A percentile compares a stretch with the other conserved stretches of the same genome.
Evolutionary conservation across 2,113 vertebrate genomes (phyloP).

Genomic region (Cyanoramphus novaezelandiae): DNA sequence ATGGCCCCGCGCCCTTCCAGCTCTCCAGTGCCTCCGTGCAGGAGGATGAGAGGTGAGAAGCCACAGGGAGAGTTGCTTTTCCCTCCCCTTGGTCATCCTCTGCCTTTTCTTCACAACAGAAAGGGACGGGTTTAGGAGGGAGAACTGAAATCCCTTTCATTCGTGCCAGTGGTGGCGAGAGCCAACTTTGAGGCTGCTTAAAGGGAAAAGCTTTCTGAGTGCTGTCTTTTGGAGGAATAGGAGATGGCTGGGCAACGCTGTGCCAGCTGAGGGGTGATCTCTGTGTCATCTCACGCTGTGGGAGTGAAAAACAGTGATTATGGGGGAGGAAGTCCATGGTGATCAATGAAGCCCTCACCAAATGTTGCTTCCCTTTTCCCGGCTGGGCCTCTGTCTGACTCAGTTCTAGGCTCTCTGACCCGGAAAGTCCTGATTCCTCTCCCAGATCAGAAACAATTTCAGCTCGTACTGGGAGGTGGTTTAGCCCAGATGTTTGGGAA

Average conservation of each 20-base stretch:
- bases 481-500: neutral
- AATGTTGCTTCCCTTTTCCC: neutral
- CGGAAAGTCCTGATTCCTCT: neutral
- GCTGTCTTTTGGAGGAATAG: neutral
- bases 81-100: neutral
- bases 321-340: neutral
- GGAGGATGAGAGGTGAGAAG: neutral
- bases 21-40: accelerated
- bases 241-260: neutral
- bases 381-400: constrained; percentile 17
- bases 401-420: neutral
- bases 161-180: neutral
- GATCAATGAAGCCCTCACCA: neutral
- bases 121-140: neutral
- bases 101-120: neutral
- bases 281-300: neutral
- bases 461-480: neutral
- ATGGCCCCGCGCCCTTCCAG: neutral
- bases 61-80: neutral
- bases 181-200: constrained; percentile 52
- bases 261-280: neutral
- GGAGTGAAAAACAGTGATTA: neutral
- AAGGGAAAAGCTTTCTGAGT: neutral
- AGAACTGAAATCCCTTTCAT: constrained; percentile 11
- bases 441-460: neutral